Base-by-base conservation (phyloP, 2,888 invertebrate genomes). In the Amphipoea oculea region DNA sequence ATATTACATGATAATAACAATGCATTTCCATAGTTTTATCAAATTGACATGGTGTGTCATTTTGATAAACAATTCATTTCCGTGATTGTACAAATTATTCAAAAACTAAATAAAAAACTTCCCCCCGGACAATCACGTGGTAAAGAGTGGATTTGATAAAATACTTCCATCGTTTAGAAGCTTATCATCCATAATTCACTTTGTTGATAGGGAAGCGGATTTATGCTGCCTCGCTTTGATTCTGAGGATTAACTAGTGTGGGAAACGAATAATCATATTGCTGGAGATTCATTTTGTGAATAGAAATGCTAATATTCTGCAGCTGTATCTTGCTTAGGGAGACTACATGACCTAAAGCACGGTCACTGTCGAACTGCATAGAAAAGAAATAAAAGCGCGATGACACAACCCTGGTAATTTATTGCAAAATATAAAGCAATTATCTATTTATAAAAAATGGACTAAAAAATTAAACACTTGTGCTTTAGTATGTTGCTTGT, bases 151-250 rank as follows among this genome's bases (percentile, higher is more conserved):
- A 54, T 42, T 65, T 76, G 62, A 76, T 65, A n/a, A 75, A 85
- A 74, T 73, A 80, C 66, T 12, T 73, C n/a, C 42, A 69, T 82
- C 60, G 57, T 73, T 75, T 76, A 36, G n/a, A 14, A 75, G 74
- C 78, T 85, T 81, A 75, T 14, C 45, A 75, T 74, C 4, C 36
- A 36, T 36, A 79, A 78, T 74, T 73, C 71, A 82, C 57, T 82
- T 20, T 48, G 63, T 48, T 78, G 29, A 78, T 66, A 63, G 40
- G 36, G 42, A 78, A 73, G 9, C 17, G 65, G 71, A 72, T 83
- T 74, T 54, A 40, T 72, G 73, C 71, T 48, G 36, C 45, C n/a
- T 67, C 48, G 20, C 57, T 82, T 80, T 78, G 40, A 78, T 76
- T 68, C 40, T n/a, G 14, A 65, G 63, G 71, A 79, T 78, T 79